phyloP scores from a whole-genome alignment of 2,888 invertebrate species.

The Zootermopsis nevadensis region DNA sequence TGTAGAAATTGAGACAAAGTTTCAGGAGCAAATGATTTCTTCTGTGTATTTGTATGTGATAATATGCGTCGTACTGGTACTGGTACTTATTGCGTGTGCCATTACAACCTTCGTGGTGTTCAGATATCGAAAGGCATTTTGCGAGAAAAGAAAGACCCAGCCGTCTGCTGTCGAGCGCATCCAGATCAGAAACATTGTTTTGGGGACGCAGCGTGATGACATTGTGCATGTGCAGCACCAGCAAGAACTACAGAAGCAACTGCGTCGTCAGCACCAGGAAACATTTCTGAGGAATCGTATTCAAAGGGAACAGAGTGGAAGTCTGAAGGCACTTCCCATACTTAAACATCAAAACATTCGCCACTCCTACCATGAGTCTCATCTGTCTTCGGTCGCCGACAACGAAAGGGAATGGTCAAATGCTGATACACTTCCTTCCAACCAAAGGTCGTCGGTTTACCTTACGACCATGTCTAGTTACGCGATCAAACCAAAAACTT shows the following conservation, averaged over 20 bases:
- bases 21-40: background rate
- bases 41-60: constrained; percentile 16
- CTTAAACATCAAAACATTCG: background rate
- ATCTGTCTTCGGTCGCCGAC: constrained; percentile 17
- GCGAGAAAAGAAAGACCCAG: background rate
- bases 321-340: background rate
- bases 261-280: constrained; percentile 16
- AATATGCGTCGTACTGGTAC: background rate
- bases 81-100: background rate
- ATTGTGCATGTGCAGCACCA: background rate
- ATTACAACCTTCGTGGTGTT: background rate
- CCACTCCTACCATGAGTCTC: background rate
- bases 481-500: background rate
- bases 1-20: background rate
- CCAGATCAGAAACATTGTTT: background rate
- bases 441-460: background rate
- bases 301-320: background rate
- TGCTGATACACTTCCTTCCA: constrained; percentile 26
- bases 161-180: background rate
- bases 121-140: background rate
- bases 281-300: background rate
- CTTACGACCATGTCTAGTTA: background rate
- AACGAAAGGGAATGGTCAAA: constrained; percentile 9
- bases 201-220: background rate
- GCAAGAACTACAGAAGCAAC: background rate